A percentile compares a stretch with the other conserved stretches of the same genome.
These are phyloP conservation scores for Icerya purchasi DNA, from an alignment of 2,888 invertebrate genomes.

Conservation along the genomic window DNA sequence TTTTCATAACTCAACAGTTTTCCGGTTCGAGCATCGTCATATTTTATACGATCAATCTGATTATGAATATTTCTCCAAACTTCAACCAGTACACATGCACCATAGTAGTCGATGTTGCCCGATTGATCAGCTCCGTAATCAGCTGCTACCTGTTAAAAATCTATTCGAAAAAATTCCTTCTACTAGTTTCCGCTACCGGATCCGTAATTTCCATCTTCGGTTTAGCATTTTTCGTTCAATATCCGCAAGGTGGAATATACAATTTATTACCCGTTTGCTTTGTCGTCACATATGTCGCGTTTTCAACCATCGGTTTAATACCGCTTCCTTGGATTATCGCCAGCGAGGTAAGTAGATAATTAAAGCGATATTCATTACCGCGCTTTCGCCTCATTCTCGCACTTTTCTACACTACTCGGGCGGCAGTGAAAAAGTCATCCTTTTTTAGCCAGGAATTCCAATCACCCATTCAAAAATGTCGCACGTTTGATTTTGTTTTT, in stretches of 20 bases:
- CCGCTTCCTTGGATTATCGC: conserved; percentile 54
- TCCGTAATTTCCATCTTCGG: conserved; percentile 37
- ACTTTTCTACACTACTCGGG: not conserved
- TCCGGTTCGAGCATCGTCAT: conserved; percentile 48
- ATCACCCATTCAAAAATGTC: too few relatives aligned
- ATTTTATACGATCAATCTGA: conserved; percentile 45
- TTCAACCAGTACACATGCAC: conserved; percentile 44
- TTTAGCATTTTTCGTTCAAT: conserved; percentile 27
- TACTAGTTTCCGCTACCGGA: conserved; percentile 38
- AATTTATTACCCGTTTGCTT: conserved; percentile 26
- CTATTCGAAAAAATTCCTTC: conserved; percentile 39
- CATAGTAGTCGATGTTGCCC: conserved; percentile 38
- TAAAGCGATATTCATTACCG: not conserved
- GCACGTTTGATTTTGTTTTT: too few relatives aligned
- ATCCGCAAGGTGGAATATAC: conserved; percentile 22
- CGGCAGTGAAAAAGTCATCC: too few relatives aligned
- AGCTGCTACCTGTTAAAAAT: conserved; percentile 39
- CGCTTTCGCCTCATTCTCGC: not conserved
- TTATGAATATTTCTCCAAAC: conserved; percentile 35
- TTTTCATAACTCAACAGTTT: conserved; percentile 45
- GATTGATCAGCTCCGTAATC: conserved; percentile 37
- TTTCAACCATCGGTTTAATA: conserved; percentile 37
- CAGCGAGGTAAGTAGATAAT: conserved; percentile 33
- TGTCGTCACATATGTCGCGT: conserved; percentile 35
- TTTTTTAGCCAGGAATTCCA: too few relatives aligned